These are phyloP conservation scores for Podarcis siculus DNA, from an alignment of 2,797 vertebrate genomes.

Conservation along the genomic window DNA sequence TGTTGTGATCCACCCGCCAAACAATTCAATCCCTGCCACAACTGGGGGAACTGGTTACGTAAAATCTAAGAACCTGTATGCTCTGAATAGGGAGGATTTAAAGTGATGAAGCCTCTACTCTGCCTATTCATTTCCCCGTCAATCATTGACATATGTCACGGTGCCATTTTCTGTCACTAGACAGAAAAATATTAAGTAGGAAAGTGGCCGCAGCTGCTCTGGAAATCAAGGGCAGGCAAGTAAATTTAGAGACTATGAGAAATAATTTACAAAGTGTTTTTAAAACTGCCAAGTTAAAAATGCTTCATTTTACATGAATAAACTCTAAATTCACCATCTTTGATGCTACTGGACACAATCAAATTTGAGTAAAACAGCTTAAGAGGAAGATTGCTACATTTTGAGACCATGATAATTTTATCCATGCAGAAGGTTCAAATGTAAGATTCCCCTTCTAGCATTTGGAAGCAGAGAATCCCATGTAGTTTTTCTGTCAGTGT, in stretches of 20 bases:
- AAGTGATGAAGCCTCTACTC: constrained; percentile 32
- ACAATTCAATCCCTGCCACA: constrained; percentile 19
- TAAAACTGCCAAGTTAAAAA: too few relatives aligned
- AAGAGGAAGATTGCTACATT: neutral
- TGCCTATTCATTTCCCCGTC: constrained; percentile 33
- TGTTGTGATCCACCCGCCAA: neutral
- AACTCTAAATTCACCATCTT: too few relatives aligned
- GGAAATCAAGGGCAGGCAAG: neutral
- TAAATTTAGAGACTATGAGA: neutral
- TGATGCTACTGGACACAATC: neutral
- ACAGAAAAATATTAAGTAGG: neutral
- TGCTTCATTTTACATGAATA: too few relatives aligned
- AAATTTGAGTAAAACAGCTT: neutral
- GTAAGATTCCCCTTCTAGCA: neutral
- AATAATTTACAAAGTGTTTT: neutral
- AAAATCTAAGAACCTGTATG: constrained; percentile 35
- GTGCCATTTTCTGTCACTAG: constrained; percentile 10
- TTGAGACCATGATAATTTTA: neutral
- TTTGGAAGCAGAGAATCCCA: neutral
- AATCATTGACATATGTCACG: constrained; percentile 25
- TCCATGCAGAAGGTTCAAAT: neutral
- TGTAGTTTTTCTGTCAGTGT: neutral
- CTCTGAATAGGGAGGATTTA: constrained; percentile 43
- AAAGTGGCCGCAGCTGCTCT: neutral
- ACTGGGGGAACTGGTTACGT: constrained; percentile 40